Conservation (phyloP, 1,140 invertebrate species). For the Platyura marginata region DNA sequence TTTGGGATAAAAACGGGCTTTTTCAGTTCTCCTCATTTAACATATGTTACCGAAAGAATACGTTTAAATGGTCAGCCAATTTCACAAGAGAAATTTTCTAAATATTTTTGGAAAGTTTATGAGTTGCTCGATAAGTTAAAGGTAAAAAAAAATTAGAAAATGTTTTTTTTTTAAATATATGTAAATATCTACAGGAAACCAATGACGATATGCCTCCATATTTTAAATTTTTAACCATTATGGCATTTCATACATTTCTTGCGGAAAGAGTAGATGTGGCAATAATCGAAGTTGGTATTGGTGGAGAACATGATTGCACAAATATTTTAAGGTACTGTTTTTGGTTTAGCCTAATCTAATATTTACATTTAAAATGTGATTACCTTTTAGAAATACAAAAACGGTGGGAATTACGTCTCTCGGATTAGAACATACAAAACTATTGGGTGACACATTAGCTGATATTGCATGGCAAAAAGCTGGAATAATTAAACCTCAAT, state of each 20-base stretch:
- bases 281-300: constrained; percentile 94
- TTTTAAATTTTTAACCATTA: constrained; percentile 84
- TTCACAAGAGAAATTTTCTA: constrained; percentile 47
- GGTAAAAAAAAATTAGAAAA: constrained; percentile 10
- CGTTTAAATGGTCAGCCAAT: constrained; percentile 71
- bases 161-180: background rate
- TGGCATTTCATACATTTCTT: constrained; percentile 81
- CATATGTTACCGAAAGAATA: constrained; percentile 84
- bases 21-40: constrained; percentile 88
- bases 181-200: constrained; percentile 22
- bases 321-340: constrained; percentile 66
- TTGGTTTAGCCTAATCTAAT: constrained; percentile 1
- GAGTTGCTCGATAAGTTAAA: constrained; percentile 32
- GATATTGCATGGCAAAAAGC: constrained; percentile 90
- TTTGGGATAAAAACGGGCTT: constrained; percentile 86
- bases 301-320: constrained; percentile 85
- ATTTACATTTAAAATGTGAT: background rate
- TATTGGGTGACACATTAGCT: constrained; percentile 70
- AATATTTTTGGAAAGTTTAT: constrained; percentile 74
- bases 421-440: constrained; percentile 72
- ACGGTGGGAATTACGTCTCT: constrained; percentile 83
- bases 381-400: constrained; percentile 37
- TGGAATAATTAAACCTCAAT: constrained; percentile 77
- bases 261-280: constrained; percentile 79
- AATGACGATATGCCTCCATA: constrained; percentile 74